Conservation (phyloP, 2,888 invertebrate species). For the Rhorus exstirpatorius region DNA sequence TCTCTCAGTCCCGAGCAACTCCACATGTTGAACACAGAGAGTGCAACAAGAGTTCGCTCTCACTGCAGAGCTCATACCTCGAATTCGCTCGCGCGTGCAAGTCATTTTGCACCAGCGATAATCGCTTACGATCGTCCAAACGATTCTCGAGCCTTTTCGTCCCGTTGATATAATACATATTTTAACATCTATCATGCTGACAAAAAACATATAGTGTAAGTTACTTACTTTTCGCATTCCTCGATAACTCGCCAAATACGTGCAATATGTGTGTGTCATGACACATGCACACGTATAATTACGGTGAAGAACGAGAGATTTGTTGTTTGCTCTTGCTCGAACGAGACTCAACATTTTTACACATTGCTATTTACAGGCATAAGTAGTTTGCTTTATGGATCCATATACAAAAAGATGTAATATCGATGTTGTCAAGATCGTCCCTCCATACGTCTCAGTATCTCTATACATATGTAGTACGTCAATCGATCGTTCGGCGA, state of each 20-base stretch:
- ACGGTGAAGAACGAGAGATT: too few relatives aligned
- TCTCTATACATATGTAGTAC: too few relatives aligned
- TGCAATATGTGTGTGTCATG: too few relatives aligned
- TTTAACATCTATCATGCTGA: constrained; percentile 24
- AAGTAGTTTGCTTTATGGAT: too few relatives aligned
- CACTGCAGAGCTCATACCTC: constrained; percentile 54
- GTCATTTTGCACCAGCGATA: constrained; percentile 68
- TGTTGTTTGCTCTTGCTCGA: too few relatives aligned
- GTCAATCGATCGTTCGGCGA: too few relatives aligned
- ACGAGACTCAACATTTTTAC: too few relatives aligned
- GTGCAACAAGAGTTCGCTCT: constrained; percentile 58
- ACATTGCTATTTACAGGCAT: too few relatives aligned
- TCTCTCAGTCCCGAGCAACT: constrained; percentile 25
- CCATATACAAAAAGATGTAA: constrained; percentile 9
- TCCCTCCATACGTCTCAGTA: too few relatives aligned
- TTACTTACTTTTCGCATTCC: constrained; percentile 3
- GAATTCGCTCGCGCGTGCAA: constrained; percentile 68
- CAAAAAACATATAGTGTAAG: constrained; percentile 42
- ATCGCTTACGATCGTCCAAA: constrained; percentile 67
- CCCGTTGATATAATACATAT: not conserved
- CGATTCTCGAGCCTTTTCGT: constrained; percentile 30
- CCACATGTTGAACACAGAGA: constrained; percentile 28
- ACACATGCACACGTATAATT: too few relatives aligned
- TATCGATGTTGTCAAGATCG: too few relatives aligned
- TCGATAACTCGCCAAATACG: not conserved